phyloP scores from a whole-genome alignment of 2,797 vertebrate species.

The Malacoraja senta region DNA sequence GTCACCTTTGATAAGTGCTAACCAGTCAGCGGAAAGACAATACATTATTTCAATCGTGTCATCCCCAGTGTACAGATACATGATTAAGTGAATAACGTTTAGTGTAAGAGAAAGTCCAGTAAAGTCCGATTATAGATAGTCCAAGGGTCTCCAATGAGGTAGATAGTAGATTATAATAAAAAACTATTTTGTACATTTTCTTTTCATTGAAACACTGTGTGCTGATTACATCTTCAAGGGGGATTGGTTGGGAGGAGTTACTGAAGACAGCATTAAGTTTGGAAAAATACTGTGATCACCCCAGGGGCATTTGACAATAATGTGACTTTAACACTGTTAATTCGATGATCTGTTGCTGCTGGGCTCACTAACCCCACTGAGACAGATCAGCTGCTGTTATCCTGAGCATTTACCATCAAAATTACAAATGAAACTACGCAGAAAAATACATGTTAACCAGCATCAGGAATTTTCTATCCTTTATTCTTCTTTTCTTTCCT shows the following conservation, averaged over 20 bases:
- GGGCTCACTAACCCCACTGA: background rate
- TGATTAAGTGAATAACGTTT: no score
- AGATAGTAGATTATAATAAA: background rate
- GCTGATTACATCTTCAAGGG: background rate
- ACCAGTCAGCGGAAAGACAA: no score
- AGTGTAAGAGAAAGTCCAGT: no score
- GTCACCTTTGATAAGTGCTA: no score
- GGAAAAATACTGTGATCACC: background rate
- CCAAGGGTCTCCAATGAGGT: no score
- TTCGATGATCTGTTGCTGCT: background rate
- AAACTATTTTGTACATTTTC: background rate
- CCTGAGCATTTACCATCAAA: background rate
- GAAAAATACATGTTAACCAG: background rate
- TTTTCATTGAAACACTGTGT: background rate
- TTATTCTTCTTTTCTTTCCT: background rate
- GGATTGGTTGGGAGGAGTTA: conserved; percentile 1
- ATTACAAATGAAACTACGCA: background rate
- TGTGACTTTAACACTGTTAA: background rate
- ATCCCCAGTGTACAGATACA: no score
- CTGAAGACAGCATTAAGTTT: background rate
- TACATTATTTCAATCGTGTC: no score
- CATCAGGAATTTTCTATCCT: no score
- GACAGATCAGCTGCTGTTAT: background rate
- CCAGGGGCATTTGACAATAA: background rate
- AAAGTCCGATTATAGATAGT: no score